Evolutionary conservation across 2,888 invertebrate genomes (phyloP), one percentile per base, ranked within the genome.

Genomic region (Chironomus tentans): DNA sequence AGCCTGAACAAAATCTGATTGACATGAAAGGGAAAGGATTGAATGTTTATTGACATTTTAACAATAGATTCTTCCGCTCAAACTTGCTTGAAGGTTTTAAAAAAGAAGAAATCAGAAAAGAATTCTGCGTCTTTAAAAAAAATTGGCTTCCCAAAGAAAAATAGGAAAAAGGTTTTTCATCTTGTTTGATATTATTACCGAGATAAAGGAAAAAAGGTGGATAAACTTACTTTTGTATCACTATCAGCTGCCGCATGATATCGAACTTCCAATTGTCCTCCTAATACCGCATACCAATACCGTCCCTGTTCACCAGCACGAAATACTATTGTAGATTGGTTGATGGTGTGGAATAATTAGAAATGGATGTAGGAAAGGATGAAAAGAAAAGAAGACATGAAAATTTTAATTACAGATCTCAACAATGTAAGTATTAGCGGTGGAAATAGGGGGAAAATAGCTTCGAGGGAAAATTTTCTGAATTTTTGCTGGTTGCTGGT

Each of bases 271-370:
- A 92, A 83, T 21, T 88, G 88, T 38, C 92, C 92, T 18, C 90
- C 88, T 79, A 92, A 84, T 7, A 92, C 90, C 46, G 91, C 90
- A 83, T 92, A 92, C 92, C 92, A 92, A 83, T 90, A 91, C 79
- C 90, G 89, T 72, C 92, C 92, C 78, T 88, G 88, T 82, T 92
- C 92, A 48, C 92, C 92, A 83, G 92, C 91, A 50, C 91, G 88
- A 83, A 90, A 92, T 80, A 92, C 91, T 92, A 65, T 18, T 38
- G 38, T 38, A 10, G 7, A 38, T 10, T 7, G 1, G 38, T 38
- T 38, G 10, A 38, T 38, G 38, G 38, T 7, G 4, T 38, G 38
- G 4, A 38, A 38, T 38, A 1, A 10, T 38, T 1, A 10, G 38
- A 38, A 38, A 2, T 38, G 38, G 38, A 38, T 38, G 7, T n/a